Base-by-base conservation (phyloP, 2,888 invertebrate species). In the Ichneumoninae sp. region DNA sequence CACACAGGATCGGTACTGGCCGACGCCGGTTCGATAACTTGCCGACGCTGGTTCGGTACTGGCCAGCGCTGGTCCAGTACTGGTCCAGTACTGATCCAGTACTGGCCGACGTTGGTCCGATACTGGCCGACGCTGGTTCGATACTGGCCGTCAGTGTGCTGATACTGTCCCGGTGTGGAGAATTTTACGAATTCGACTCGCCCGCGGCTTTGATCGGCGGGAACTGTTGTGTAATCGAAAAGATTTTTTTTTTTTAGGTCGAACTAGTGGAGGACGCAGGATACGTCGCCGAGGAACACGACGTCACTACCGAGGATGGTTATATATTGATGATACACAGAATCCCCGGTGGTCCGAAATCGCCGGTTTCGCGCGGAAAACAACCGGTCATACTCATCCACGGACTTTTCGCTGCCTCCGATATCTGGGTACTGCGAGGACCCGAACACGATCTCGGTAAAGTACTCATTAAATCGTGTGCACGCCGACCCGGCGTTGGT, bases 241-340 rank as follows among this genome's bases (percentile, higher is more conserved):
- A 33, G 19, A n/a, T 7, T 6, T 68, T 5, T 66, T 83, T 87
- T 73, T 83, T 87, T 73, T 79, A 90, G 89, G 70, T 87, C 19
- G 88, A 90, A 60, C 79, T 89, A 26, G 90, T 88, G 52, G 79
- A 79, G 75, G 54, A 73, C 47, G 83, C 81, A 7, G 89, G 89
- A 66, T 90, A 90, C 70, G 44, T 83, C 26, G 89, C 76, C n/a
- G 89, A 90, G 80, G 89, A 89, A 69, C 89, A 89, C 74, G 85
- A 86, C n/a, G 86, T 90, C 4, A 87, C 85, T 16, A 90, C 90
- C 33, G 87, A 87, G 40, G 90, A 90, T 66, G 89, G 88, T n/a
- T 90, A 89, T 82, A 86, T 89, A 63, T 79, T 90, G 86, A 83
- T 85, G 63, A 52, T 89, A 19, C 89, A 90, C 78, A 87, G 90